Evolutionary conservation across 2,113 vertebrate species (phyloP), one percentile per base, ranked within the genome.

Genomic region (Tricholaema leucomelas): DNA sequence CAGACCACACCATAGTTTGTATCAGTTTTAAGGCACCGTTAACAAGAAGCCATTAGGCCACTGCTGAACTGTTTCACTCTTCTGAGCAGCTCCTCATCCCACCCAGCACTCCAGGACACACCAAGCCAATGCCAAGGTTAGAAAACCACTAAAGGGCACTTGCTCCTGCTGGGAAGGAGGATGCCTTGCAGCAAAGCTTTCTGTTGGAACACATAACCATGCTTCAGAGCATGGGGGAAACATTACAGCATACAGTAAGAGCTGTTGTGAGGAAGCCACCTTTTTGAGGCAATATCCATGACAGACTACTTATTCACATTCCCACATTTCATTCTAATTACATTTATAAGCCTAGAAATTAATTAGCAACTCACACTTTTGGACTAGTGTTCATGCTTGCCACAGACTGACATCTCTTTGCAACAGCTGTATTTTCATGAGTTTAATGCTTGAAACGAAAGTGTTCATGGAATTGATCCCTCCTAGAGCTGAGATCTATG

Each of bases 361-460:
- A 91, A 79, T 42, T 66, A 42, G 33, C 67, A 77, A 40, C 60
- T 91, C 40, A n/a, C 31, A 28, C 67, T 40, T 79, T 5, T 18
- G 33, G 61, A 69, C n/a, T 21, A 3, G 2, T 0, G 0, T 13
- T 60, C 0, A 0, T 23, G 24, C 78, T 69, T 61, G 63, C 44
- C 0, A 0, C 65, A 87, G 73, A 33, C 48, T 55, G 63, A 87
- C 25, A 33, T 21, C 35, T 84, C 59, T 67, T 27, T n/a, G 31
- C 28, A 30, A 6, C n/a, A 61, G 44, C 52, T 67, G 35, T 8
- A 2, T 35, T 75, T 84, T 35, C 46, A 38, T 0, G 0, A 19
- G 24, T 66, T 79, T 58, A 52, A 72, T 72, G 64, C 25, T 28
- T 10, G 19, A 31, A 20, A 66, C 38, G 55, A 59, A 88, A 92